Conservation (phyloP, 1,140 invertebrate species). For the Daktulosphaira vitifoliae region DNA sequence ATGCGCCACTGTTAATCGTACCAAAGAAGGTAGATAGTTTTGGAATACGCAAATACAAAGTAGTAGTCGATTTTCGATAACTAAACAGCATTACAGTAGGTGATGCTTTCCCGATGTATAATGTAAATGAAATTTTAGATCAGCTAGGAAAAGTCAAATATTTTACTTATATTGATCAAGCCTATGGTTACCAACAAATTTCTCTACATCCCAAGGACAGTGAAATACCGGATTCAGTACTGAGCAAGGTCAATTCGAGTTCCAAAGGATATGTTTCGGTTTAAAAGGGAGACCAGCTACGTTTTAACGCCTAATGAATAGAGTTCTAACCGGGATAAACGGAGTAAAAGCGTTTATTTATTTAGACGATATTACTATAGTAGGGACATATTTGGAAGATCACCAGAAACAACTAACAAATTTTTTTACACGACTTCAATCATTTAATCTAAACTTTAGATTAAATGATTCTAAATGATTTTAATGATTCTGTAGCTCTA, state of each 20-base stretch:
- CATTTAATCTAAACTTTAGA: constrained; percentile 32
- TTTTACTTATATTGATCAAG: no score
- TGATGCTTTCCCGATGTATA: constrained; percentile 47
- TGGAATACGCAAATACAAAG: constrained; percentile 35
- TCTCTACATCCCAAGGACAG: constrained; percentile 42
- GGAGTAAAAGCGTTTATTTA: no score
- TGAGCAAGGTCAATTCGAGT: constrained; percentile 41
- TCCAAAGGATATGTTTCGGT: no score
- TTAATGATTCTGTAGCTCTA: constrained; percentile 41
- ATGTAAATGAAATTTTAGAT: constrained; percentile 46
- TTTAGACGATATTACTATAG: constrained; percentile 37
- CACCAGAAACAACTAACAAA: no score
- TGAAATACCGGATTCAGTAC: constrained; percentile 47
- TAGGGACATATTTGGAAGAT: neutral
- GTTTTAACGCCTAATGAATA: no score
- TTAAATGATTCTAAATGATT: no score
- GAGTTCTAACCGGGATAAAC: no score
- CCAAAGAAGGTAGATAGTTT: constrained; percentile 37
- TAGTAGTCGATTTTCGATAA: constrained; percentile 38
- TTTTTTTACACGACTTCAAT: constrained; percentile 10
- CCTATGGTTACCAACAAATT: constrained; percentile 49
- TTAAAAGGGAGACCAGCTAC: no score
- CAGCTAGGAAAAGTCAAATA: no score
- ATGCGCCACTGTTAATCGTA: no score
- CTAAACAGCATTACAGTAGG: constrained; percentile 37